Base-by-base conservation (phyloP, 2,113 vertebrate genomes). In the Oryzias celebensis region DNA sequence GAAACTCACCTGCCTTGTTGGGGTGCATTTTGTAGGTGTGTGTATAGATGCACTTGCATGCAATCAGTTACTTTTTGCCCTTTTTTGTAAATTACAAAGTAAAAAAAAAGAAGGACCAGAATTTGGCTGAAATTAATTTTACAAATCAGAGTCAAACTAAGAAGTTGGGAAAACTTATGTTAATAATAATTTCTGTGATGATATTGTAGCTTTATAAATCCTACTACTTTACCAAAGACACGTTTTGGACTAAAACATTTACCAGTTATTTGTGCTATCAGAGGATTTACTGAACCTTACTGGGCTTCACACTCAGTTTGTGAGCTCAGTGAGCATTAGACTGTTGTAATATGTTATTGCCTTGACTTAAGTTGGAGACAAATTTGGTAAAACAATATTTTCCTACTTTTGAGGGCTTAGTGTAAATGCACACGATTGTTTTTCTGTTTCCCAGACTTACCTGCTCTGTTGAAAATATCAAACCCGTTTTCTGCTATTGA, bases 201-300 rank as follows among this genome's bases (percentile, higher is more conserved):
- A 61, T 65, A 62, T 54, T 63, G 7, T 65, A 60, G 50, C 60
- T 74, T 65, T 68, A 55, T 60, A 47, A 52, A 49, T 53, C 4
- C 65, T 43, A 62, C 46, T 79, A 61, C 64, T 65, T 23, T 71
- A 73, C 83, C 85, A 88, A 87, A 83, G 83, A 85, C 51, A 36
- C 46, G 44, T 68, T 65, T 14, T 50, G 23, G 28, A 56, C 46
- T 20, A 48, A 55, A 18, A 48, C 2, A 48, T 48, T 18, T 20
- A 8, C 7, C n/a, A 15, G 48, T 58, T 53, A 54, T 65, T 47
- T 72, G 10, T 55, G 46, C 24, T 50, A 26, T 20, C 58, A 45
- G 18, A 70, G n/a, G 49, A 58, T 65, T 65, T 45, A 18, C 48
- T 65, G 15, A 50, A 61, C n/a, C 51, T 6, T 3, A 55, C 28